Conservation (phyloP, 2,888 invertebrate genomes). For the Ormyrus rosae region DNA sequence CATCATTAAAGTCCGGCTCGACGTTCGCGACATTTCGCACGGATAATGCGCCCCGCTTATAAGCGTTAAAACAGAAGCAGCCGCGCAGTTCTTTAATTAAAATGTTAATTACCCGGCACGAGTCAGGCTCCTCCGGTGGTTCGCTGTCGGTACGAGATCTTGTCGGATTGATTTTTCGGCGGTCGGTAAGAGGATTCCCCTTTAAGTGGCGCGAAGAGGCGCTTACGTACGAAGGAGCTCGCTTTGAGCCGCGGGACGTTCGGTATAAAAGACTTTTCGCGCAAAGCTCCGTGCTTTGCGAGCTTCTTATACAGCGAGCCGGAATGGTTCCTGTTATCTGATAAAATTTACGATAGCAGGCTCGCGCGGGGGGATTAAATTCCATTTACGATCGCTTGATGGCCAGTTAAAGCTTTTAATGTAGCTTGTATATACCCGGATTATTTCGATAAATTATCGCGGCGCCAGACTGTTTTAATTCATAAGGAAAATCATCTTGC, state of each 20-base stretch:
- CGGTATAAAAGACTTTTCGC: too few species aligned
- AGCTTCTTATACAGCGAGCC: neutral
- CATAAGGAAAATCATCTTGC: too few species aligned
- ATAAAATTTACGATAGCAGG: neutral
- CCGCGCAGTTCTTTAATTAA: constrained; percentile 17
- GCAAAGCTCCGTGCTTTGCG: too few species aligned
- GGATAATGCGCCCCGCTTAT: too few species aligned
- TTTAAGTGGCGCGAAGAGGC: neutral
- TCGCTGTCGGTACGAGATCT: constrained; percentile 2
- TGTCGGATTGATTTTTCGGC: constrained; percentile 18
- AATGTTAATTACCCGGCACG: constrained; percentile 12
- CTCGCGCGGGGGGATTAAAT: neutral
- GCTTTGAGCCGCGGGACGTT: too few species aligned
- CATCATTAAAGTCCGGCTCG: neutral
- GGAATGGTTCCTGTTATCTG: neutral
- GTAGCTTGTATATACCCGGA: neutral
- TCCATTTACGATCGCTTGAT: neutral
- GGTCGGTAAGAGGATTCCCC: constrained; percentile 28
- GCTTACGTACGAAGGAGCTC: neutral
- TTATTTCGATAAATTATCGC: neutral
- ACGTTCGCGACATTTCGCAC: too few species aligned
- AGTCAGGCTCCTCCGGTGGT: neutral
- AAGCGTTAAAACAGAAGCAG: too few species aligned
- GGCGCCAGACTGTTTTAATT: neutral
- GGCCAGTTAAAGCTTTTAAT: neutral